These are phyloP conservation scores for Apteryx owenii DNA, from an alignment of 2,113 vertebrate genomes.

Conservation along the genomic window DNA sequence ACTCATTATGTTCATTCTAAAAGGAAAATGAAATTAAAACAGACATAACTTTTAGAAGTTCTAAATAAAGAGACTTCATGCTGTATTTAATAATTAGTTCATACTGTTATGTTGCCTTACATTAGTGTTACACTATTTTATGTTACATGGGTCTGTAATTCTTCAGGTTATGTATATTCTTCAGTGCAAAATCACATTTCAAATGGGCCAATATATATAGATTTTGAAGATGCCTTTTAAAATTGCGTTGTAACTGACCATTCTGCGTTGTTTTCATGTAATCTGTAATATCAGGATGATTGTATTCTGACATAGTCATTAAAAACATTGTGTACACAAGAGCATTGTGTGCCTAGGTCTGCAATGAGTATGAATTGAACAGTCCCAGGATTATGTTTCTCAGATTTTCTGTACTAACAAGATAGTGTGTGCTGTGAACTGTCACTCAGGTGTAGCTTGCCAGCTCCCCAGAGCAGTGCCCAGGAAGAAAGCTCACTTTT, in stretches of 20 bases:
- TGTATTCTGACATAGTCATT: background rate
- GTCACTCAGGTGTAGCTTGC: background rate
- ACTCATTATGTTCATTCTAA: background rate
- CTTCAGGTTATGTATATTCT: background rate
- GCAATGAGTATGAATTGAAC: background rate
- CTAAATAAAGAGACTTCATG: background rate
- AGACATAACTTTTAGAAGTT: background rate
- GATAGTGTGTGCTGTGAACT: background rate
- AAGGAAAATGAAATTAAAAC: background rate
- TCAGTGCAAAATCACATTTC: background rate
- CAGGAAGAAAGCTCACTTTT: background rate
- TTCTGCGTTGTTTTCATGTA: background rate
- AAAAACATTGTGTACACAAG: background rate
- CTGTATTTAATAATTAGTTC: background rate
- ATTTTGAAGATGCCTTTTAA: background rate
- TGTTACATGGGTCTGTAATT: background rate
- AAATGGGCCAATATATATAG: background rate
- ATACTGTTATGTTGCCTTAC: background rate
- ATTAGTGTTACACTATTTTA: background rate
- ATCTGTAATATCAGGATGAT: background rate
- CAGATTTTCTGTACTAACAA: background rate
- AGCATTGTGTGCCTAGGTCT: background rate
- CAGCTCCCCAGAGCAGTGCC: background rate
- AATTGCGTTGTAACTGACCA: background rate
- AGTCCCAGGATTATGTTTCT: background rate